Evolutionary conservation across 2,888 invertebrate genomes (phyloP).

Genomic region (Cheilosia grossa): DNA sequence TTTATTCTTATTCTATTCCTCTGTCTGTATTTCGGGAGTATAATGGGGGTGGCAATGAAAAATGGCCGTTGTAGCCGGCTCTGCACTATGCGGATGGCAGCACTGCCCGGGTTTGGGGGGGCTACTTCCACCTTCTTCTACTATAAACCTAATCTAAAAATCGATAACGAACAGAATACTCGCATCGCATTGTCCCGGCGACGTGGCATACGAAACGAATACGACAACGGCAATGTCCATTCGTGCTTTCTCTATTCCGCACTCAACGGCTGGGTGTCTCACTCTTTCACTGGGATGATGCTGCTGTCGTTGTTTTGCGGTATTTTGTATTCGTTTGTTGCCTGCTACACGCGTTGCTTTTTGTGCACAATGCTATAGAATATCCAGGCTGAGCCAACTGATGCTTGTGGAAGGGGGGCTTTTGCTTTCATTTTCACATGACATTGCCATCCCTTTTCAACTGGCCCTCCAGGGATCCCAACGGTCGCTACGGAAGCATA

Average conservation of each 20-base stretch:
- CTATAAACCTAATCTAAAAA: conserved; percentile 73
- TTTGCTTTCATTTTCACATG: conserved; percentile 74
- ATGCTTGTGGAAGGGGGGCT: conserved; percentile 26
- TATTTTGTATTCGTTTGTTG: conserved; percentile 69
- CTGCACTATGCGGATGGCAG: not conserved
- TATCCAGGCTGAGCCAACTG: conserved; percentile 37
- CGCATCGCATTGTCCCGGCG: conserved; percentile 51
- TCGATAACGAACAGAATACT: conserved; percentile 72
- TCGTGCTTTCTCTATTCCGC: conserved; percentile 12
- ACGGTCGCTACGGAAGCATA: conserved; percentile 47
- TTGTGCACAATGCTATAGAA: conserved; percentile 39
- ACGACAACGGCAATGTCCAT: conserved; percentile 13
- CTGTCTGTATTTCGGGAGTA: conserved; percentile 50
- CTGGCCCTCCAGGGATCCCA: conserved; percentile 61
- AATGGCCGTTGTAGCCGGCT: conserved; percentile 50
- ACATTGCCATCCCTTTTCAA: conserved; percentile 74
- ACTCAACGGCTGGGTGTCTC: not conserved
- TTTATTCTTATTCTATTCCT: conserved; percentile 31
- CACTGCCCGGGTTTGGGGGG: conserved; percentile 1
- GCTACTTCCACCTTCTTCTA: conserved; percentile 32
- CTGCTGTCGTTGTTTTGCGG: conserved; percentile 37
- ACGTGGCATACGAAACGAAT: conserved; percentile 23
- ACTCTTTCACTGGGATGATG: conserved; percentile 6
- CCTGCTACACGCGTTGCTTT: conserved; percentile 62
- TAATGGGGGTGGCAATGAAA: conserved; percentile 60